Evolutionary conservation across 2,113 vertebrate genomes (phyloP).

Genomic region (Stegostoma tigrinum): DNA sequence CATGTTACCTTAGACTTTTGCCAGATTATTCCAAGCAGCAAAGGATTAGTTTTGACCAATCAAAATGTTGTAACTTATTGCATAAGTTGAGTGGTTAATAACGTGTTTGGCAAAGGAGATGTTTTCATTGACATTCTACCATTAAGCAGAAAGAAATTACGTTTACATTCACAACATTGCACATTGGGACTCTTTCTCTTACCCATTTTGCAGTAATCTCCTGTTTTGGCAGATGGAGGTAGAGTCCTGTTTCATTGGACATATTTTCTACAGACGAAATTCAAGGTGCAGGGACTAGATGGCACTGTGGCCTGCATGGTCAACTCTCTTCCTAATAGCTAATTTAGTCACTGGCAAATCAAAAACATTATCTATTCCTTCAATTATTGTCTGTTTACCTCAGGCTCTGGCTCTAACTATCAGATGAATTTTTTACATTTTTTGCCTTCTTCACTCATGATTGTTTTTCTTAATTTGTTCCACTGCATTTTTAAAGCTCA

Average conservation of each 20-base stretch:
- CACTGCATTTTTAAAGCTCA: not conserved
- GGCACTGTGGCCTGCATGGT: not conserved
- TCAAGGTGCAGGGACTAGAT: not conserved
- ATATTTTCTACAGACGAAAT: not conserved
- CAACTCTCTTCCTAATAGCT: not conserved
- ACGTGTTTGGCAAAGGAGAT: not conserved
- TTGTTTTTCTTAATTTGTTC: constrained; percentile 2
- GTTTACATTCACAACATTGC: not conserved
- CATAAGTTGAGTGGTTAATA: not conserved
- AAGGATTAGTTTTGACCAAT: not conserved
- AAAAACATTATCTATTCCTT: not conserved
- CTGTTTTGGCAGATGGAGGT: not conserved
- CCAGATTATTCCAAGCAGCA: not conserved
- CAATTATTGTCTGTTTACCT: not conserved
- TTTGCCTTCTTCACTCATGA: not conserved
- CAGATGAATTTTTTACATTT: not conserved
- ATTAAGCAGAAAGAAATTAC: not conserved
- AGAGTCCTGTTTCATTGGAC: not conserved
- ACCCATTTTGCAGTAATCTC: not conserved
- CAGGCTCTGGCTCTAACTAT: not conserved
- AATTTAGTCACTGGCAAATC: not conserved
- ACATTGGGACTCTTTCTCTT: not conserved
- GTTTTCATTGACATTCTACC: not conserved
- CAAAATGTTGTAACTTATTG: not conserved
- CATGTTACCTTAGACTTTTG: too few species aligned